These are phyloP conservation scores for Jacana jacana DNA, from an alignment of 2,113 vertebrate species.

Conservation along the genomic window DNA sequence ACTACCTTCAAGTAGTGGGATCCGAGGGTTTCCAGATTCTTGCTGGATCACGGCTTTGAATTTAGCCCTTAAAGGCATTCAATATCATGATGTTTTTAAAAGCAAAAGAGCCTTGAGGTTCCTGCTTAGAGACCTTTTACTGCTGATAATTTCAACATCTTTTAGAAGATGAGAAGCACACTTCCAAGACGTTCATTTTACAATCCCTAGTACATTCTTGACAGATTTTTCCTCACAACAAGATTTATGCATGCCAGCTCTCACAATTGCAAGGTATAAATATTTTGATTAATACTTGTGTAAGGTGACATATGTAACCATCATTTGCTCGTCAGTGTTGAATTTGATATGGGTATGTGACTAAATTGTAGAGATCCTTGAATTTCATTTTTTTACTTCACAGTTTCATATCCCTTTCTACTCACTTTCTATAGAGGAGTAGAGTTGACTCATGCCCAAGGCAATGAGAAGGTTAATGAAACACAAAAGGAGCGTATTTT, in stretches of 20 bases:
- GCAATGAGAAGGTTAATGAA: constrained; percentile 30
- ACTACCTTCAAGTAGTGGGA: not conserved
- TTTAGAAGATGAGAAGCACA: not conserved
- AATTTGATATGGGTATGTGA: not conserved
- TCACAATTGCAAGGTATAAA: not conserved
- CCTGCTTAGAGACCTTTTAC: not conserved
- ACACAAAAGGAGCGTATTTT: constrained; percentile 37
- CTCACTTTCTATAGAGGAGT: not conserved
- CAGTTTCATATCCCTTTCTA: not conserved
- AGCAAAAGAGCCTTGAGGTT: not conserved
- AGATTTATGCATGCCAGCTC: not conserved
- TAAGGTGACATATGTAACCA: not conserved
- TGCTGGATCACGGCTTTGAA: not conserved
- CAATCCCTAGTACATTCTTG: not conserved
- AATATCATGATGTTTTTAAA: not conserved
- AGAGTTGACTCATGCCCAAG: not conserved
- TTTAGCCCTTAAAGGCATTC: not conserved
- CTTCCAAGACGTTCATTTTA: not conserved
- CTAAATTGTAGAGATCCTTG: not conserved
- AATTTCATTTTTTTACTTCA: not conserved
- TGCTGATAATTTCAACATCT: not conserved
- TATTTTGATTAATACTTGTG: not conserved
- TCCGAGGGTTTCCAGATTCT: not conserved
- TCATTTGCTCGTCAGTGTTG: not conserved
- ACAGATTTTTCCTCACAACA: not conserved